Conservation (phyloP, 2,888 invertebrate genomes). For the Acrobasis repandana region DNA sequence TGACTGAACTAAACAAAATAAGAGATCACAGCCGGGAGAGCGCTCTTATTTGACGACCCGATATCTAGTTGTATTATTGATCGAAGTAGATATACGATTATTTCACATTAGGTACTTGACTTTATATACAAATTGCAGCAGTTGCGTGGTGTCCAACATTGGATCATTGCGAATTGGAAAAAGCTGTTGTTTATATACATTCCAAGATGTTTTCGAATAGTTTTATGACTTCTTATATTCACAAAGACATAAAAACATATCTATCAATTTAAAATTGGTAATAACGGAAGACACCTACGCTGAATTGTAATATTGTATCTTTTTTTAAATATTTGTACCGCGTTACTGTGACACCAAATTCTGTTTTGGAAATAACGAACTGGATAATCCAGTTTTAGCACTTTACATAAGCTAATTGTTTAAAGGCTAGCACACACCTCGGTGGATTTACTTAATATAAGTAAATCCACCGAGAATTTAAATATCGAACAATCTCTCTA, state of each 20-base stretch:
- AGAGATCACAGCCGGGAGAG: too few relatives aligned
- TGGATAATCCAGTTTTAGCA: not conserved
- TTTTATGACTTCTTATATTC: not conserved
- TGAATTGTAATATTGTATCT: not conserved
- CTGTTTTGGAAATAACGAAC: constrained; percentile 4
- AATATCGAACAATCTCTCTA: too few relatives aligned
- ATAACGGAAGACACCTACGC: constrained; percentile 8
- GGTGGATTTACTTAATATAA: not conserved
- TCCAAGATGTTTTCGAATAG: not conserved
- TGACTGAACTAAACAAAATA: too few relatives aligned
- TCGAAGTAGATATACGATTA: too few relatives aligned
- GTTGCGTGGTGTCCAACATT: too few relatives aligned
- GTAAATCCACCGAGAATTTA: not conserved
- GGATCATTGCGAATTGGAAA: too few relatives aligned
- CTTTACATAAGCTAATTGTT: constrained; percentile 3
- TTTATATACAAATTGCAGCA: too few relatives aligned
- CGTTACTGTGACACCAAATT: constrained; percentile 2
- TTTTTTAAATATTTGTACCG: constrained; percentile 1
- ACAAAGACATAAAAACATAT: not conserved
- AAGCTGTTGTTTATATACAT: too few relatives aligned
- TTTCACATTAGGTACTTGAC: too few relatives aligned
- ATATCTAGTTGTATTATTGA: too few relatives aligned
- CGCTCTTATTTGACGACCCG: too few relatives aligned
- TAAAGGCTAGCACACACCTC: not conserved
- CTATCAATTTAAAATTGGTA: not conserved